phyloP scores from a whole-genome alignment of 2,888 invertebrate species.

The Cenopis cana region DNA sequence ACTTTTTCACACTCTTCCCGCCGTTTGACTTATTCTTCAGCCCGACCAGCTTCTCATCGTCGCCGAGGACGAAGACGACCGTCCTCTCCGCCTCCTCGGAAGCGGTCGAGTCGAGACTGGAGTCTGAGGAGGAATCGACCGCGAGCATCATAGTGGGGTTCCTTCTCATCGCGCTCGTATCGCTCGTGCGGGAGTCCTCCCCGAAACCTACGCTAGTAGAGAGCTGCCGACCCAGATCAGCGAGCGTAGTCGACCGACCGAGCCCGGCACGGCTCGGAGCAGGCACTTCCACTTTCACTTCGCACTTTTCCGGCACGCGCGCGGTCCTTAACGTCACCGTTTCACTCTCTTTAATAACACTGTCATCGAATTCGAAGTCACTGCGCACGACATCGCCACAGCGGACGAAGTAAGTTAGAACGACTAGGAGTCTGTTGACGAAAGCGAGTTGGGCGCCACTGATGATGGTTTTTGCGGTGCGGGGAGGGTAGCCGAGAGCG shows the following conservation, averaged over 20 bases:
- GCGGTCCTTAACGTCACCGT: conserved; percentile 57
- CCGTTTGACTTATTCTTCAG: conserved; percentile 84
- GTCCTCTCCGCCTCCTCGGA: conserved; percentile 71
- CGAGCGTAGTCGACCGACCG: conserved; percentile 70
- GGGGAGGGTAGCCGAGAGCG: conserved; percentile 91
- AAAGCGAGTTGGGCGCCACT: conserved; percentile 88
- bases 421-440: conserved; percentile 89
- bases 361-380: conserved; percentile 66
- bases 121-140: conserved; percentile 66
- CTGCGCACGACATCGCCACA: conserved; percentile 89
- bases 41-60: conserved; percentile 88
- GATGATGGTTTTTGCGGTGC: conserved; percentile 92
- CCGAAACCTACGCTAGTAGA: conserved; percentile 66
- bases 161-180: conserved; percentile 59
- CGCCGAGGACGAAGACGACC: conserved; percentile 90
- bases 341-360: conserved; percentile 69
- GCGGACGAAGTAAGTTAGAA: conserved; percentile 94
- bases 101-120: conserved; percentile 68
- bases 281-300: conserved; percentile 65
- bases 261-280: conserved; percentile 65
- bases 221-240: conserved; percentile 72
- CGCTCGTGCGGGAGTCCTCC: conserved; percentile 53
- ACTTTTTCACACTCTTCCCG: conserved; percentile 74
- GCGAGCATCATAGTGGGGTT: conserved; percentile 68
- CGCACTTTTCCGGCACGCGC: conserved; percentile 52